phyloP scores from a whole-genome alignment of 2,888 invertebrate genomes.

The Lamproptera curius region DNA sequence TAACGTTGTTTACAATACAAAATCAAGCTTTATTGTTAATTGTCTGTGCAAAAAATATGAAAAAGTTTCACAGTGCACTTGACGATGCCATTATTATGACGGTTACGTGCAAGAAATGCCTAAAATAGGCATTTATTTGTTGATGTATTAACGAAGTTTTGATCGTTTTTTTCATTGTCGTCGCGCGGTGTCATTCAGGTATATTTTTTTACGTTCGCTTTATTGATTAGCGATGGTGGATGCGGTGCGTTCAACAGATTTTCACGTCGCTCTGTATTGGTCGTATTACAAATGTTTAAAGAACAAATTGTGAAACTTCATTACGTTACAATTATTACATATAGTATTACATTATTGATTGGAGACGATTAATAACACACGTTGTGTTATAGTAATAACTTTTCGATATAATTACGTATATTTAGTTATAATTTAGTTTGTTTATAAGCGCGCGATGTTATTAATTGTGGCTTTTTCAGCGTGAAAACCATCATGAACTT shows the following conservation, averaged over 20 bases:
- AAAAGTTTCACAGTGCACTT: conserved; percentile 19
- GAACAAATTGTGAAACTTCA: neutral
- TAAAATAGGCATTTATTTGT: conserved; percentile 19
- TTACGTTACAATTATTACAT: neutral
- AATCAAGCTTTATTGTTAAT: conserved; percentile 29
- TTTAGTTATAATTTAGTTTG: no score
- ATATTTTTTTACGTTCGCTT: conserved; percentile 28
- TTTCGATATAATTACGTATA: neutral
- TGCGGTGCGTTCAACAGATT: conserved; percentile 20
- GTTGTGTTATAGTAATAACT: neutral
- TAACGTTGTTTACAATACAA: conserved; percentile 35
- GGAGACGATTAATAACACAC: neutral
- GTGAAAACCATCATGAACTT: conserved; percentile 37
- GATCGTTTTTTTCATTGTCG: conserved; percentile 22
- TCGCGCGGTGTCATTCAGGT: conserved; percentile 24
- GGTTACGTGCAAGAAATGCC: conserved; percentile 22
- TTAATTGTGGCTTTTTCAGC: conserved; percentile 3
- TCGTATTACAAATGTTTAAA: neutral
- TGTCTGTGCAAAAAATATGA: conserved; percentile 9
- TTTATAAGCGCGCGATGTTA: no score
- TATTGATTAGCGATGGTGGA: conserved; percentile 49
- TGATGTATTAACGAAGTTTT: conserved; percentile 28
- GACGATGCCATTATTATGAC: conserved; percentile 17
- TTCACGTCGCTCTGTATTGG: neutral
- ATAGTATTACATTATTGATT: neutral